phyloP scores from a whole-genome alignment of 2,797 vertebrate species.

The Lophura swinhoii region DNA sequence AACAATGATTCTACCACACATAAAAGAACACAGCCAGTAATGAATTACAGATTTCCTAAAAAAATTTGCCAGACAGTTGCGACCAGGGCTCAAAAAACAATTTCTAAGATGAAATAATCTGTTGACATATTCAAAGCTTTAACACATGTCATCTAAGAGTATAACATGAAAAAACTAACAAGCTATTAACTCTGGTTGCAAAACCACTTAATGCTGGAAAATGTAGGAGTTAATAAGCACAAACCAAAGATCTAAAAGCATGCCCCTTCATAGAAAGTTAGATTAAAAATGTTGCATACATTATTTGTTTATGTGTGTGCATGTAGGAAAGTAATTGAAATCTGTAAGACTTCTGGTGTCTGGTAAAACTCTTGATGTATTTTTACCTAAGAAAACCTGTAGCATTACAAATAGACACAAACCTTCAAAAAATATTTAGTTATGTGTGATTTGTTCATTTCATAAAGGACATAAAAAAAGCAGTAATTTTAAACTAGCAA shows the following conservation, averaged over 20 bases:
- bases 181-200: neutral
- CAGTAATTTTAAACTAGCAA: neutral
- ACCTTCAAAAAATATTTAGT: neutral
- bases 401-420: neutral
- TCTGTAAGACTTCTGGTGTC: neutral
- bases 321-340: too few species aligned
- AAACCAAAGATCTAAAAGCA: neutral
- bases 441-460: neutral
- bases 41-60: neutral
- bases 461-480: fast-evolving
- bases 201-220: neutral
- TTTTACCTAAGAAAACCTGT: neutral
- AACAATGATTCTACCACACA: neutral
- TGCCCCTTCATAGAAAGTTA: neutral
- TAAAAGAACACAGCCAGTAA: neutral
- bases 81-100: neutral
- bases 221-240: neutral
- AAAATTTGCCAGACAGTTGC: neutral
- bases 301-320: neutral
- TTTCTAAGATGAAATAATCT: neutral
- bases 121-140: neutral
- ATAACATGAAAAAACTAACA: neutral
- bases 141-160: neutral
- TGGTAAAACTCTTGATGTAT: neutral
- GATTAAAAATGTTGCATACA: neutral